Evolutionary conservation across 1,140 invertebrate species (phyloP).

Genomic region (Matsumurasca onukii): DNA sequence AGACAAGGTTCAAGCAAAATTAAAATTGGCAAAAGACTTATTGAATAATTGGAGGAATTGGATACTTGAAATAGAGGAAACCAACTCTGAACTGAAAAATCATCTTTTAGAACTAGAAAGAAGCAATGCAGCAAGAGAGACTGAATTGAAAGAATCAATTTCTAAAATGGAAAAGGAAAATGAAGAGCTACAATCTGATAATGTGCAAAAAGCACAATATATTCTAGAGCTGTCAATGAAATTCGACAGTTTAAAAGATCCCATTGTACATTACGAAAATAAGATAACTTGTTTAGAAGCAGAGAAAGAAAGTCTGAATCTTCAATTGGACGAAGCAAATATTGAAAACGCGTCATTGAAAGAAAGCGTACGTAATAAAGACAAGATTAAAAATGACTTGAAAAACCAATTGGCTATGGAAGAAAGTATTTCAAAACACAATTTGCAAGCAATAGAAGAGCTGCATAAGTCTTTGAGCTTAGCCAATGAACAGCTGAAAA

Average conservation of each 20-base stretch:
- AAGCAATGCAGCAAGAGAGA: neutral
- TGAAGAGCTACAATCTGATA: no score
- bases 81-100: no score
- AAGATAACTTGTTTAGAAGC: neutral
- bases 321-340: neutral
- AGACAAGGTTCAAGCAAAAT: no score
- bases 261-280: neutral
- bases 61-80: no score
- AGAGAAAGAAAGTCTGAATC: neutral
- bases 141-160: neutral
- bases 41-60: neutral
- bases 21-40: neutral
- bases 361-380: neutral
- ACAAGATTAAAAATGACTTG: neutral
- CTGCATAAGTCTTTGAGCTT: neutral
- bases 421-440: neutral
- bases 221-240: neutral
- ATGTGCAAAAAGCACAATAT: neutral
- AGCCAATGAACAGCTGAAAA: neutral
- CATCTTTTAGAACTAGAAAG: neutral
- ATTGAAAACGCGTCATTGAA: neutral
- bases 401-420: neutral
- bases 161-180: neutral
- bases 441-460: neutral
- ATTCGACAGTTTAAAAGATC: neutral